phyloP scores from a whole-genome alignment of 2,113 vertebrate genomes.

The Parus major region DNA sequence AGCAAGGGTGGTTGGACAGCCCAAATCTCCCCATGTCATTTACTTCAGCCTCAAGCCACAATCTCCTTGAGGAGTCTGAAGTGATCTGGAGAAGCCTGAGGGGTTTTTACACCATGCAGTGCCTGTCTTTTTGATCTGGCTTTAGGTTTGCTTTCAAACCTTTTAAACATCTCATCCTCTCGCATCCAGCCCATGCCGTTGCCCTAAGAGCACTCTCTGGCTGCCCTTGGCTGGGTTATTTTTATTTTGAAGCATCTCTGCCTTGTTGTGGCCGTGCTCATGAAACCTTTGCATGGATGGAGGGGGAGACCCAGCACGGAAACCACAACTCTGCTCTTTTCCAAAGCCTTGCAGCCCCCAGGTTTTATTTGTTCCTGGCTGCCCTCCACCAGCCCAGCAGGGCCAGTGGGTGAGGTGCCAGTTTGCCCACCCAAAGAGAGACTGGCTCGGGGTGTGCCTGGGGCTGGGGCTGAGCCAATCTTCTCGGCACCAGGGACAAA shows the following conservation, averaged over 20 bases:
- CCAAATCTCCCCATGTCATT: background rate
- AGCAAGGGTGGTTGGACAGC: background rate
- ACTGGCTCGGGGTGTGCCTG: background rate
- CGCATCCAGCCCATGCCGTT: background rate
- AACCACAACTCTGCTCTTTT: background rate
- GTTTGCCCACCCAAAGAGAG: background rate
- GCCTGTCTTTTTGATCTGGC: background rate
- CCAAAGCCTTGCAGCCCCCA: background rate
- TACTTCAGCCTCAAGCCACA: background rate
- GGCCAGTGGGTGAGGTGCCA: background rate
- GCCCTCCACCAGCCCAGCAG: background rate
- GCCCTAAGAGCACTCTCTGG: background rate
- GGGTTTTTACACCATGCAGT: background rate
- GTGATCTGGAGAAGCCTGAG: background rate
- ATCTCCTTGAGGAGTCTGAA: background rate
- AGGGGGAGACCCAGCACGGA: background rate
- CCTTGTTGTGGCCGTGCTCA: background rate
- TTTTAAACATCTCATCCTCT: background rate
- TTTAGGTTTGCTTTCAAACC: conserved; percentile 27
- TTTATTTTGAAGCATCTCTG: background rate
- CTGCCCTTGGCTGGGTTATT: background rate
- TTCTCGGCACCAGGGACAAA: background rate
- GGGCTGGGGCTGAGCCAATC: conserved; percentile 5
- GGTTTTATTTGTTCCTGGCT: background rate
- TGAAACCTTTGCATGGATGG: background rate